Evolutionary conservation across 2,888 invertebrate genomes (phyloP), one percentile per base, ranked within the genome.

Genomic region (Agonopterix alstromeriana): DNA sequence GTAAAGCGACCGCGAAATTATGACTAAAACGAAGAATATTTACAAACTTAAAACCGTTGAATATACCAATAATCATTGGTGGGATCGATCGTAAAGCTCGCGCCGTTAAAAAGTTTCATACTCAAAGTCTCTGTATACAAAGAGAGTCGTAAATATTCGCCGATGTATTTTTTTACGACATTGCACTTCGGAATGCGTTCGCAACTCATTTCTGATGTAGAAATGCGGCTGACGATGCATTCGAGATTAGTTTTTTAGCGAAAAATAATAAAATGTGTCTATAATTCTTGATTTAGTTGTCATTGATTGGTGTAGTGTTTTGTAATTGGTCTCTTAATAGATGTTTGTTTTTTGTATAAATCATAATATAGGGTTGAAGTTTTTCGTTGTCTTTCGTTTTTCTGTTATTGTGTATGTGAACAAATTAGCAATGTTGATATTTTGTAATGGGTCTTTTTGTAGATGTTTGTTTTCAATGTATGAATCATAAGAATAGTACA

Each of bases 71-170:
- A 65, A 70, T 68, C 62, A 61, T 58, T 10, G 45, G 57, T 58
- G 60, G 56, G 56, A 53, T 60, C 52, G 59, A 35, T 68, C 75
- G 64, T 81, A 79, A 79, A 77, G 53, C 10, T 27, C 8, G 17
- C 9, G 51, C 43, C 64, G 63, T 68, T 77, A 75, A 81, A 80
- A 80, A 77, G 68, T 81, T 70, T 64, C 58, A 66, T 67, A 62
- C 70, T 69, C 65, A 62, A 70, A 57, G 69, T 71, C 70, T 51
- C 52, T 48, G 55, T 50, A 45, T 48, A 48, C 48, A 49, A 47
- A 35, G 48, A 38, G 54, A 54, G 47, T 36, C 52, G 38, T 47
- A 47, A 47, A 47, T 47, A 47, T 47, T 17, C 17, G 17, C 36
- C 38, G 43, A 46, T 46, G 47, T 35, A 43, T 17, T 27, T 43